phyloP scores from a whole-genome alignment of 2,113 vertebrate genomes.

The Nanorana parkeri region DNA sequence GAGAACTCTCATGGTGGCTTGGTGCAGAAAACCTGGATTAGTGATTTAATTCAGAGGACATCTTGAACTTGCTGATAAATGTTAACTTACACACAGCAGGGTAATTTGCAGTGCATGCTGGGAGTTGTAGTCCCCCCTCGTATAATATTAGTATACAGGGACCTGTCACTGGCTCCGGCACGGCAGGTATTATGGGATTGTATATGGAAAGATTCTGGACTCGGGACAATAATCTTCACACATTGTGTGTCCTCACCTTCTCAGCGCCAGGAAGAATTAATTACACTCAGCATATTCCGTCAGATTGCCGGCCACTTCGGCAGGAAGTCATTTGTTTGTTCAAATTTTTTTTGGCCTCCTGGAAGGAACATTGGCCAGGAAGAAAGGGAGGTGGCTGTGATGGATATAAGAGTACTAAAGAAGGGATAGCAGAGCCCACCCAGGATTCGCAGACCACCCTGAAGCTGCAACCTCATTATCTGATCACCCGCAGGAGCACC shows the following conservation, averaged over 20 bases:
- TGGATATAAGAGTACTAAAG: background rate
- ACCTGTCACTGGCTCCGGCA: too few relatives aligned
- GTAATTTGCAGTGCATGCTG: too few relatives aligned
- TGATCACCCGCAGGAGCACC: too few relatives aligned
- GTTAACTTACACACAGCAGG: too few relatives aligned
- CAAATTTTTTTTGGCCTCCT: conserved; percentile 8
- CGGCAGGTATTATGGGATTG: background rate
- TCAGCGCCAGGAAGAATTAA: conserved; percentile 1
- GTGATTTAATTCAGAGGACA: too few relatives aligned
- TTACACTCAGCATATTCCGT: background rate
- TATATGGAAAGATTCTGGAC: background rate
- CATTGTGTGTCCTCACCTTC: background rate
- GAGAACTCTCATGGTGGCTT: too few relatives aligned
- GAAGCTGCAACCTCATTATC: background rate
- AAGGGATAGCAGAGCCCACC: conserved; percentile 1
- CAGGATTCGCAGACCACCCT: conserved; percentile 26
- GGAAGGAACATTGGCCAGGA: conserved; percentile 40
- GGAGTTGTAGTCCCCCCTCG: too few relatives aligned
- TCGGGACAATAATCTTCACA: background rate
- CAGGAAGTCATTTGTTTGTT: conserved; percentile 41
- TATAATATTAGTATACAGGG: too few relatives aligned
- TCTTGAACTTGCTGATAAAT: too few relatives aligned
- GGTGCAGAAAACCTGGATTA: too few relatives aligned
- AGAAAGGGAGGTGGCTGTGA: conserved; percentile 19
- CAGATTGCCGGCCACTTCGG: background rate